Evolutionary conservation across 2,888 invertebrate species (phyloP).

Genomic region (Sesamia inferens): DNA sequence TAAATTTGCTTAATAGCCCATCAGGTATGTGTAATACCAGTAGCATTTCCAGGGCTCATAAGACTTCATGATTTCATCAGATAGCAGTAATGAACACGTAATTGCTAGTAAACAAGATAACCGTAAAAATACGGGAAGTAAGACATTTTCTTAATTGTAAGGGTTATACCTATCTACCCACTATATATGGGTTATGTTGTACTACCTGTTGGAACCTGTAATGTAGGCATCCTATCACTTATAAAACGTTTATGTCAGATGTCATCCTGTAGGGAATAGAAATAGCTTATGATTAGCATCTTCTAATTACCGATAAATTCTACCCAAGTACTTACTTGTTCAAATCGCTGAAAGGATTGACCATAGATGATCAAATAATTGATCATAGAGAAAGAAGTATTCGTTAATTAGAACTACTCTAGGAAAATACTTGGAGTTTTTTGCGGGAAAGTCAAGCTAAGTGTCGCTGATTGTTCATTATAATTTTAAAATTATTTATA

Average conservation of each 20-base stretch:
- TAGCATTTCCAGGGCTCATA: background rate
- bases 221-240: conserved; percentile 2
- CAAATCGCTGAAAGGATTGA: background rate
- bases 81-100: conserved; percentile 36
- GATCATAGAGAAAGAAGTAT: background rate
- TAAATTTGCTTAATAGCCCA: background rate
- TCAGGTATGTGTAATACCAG: background rate
- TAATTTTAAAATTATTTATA: too few relatives aligned
- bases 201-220: background rate
- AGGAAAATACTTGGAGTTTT: too few relatives aligned
- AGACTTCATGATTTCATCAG: conserved; percentile 26
- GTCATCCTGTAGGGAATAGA: background rate
- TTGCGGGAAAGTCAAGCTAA: too few relatives aligned
- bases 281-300: conserved; percentile 4
- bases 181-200: background rate
- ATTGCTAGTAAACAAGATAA: conserved; percentile 31
- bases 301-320: conserved; percentile 6
- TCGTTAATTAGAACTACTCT: background rate
- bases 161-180: conserved; percentile 1
- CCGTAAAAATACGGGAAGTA: conserved; percentile 32
- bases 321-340: background rate
- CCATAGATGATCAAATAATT: background rate
- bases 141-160: conserved; percentile 41
- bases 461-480: too few relatives aligned
- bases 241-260: conserved; percentile 5